phyloP scores from a whole-genome alignment of 2,113 vertebrate species.

The Callopanchax toddi region DNA sequence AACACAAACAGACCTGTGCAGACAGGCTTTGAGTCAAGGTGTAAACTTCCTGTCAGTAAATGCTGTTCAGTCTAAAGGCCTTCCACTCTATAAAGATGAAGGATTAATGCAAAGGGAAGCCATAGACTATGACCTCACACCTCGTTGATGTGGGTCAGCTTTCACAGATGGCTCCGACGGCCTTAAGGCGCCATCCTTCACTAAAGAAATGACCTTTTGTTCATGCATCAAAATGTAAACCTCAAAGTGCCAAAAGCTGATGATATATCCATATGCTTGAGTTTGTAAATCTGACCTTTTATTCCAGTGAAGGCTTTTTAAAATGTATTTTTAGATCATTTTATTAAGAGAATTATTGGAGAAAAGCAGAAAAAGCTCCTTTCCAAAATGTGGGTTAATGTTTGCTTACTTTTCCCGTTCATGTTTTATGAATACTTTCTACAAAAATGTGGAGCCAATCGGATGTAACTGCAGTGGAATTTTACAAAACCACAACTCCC shows the following conservation, averaged over 20 bases:
- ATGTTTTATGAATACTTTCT: constrained; percentile 10
- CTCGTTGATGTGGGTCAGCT: constrained; percentile 40
- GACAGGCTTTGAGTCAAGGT: background rate
- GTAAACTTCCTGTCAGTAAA: background rate
- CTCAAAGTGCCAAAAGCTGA: background rate
- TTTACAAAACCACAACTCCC: constrained; percentile 1
- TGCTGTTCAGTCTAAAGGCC: background rate
- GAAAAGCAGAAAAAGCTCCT: no score
- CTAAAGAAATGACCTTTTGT: constrained; percentile 36
- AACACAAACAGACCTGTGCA: background rate
- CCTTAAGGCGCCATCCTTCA: constrained; percentile 36
- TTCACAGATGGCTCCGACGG: constrained; percentile 24
- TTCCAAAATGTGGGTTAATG: no score
- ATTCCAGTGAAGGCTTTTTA: no score
- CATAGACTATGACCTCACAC: constrained; percentile 12
- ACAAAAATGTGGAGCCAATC: constrained; percentile 29
- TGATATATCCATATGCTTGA: background rate
- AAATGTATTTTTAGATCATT: no score
- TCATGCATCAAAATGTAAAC: constrained; percentile 15
- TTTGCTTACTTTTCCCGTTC: constrained; percentile 33
- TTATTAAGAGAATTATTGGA: no score
- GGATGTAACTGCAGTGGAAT: constrained; percentile 10
- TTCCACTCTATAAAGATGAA: background rate
- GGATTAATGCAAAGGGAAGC: background rate
- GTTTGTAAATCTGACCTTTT: background rate